Base-by-base conservation (phyloP, 2,888 invertebrate genomes). In the Nebria brevicollis region DNA sequence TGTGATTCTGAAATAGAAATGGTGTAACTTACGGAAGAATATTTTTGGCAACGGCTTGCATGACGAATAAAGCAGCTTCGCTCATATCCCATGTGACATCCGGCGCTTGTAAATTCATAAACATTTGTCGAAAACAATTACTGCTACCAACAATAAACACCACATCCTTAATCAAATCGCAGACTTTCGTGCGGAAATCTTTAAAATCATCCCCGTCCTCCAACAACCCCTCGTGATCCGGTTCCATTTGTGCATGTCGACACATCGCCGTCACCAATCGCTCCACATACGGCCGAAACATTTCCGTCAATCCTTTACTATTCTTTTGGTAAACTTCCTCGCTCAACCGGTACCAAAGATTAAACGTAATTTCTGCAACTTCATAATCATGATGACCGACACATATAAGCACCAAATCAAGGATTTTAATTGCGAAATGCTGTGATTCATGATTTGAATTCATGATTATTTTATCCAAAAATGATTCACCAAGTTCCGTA, bases 301-400 rank as follows among this genome's bases (percentile, higher is more conserved):
- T 90, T 74, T 93, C 92, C 1, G 95, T 96, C n/a, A 97, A 88
- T 0, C 93, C 92, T 85, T 95, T 94, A 86, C 93, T 94, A 87
- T 97, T 95, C 84, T 94, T 94, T 85, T 96, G 95, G 88, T 98
- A 99, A 4, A 99, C 91, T 86, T 96, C 95, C 89, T 99, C 99
- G 4, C 98, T 98, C 64, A 99, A 89, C 41, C 96, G 93, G 90
- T 97, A 98, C 99, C 99, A 99, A 82, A 98, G 92, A 89, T 97
- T 96, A 88, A 99, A 99, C 1, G 99, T 98, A 84, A 98, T 96
- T 87, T 94, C 94, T 54, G 94, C 94, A 85, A 98, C 97, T 92
- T 98, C 98, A 90, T 98, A 99, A 88, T 99, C 98, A 89, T 98
- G 98, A 90, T 99, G 98, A 0, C 97, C 97, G 10, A 97, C 96